Base-by-base conservation (phyloP, 2,888 invertebrate genomes). In the Nomada hirtipes region DNA sequence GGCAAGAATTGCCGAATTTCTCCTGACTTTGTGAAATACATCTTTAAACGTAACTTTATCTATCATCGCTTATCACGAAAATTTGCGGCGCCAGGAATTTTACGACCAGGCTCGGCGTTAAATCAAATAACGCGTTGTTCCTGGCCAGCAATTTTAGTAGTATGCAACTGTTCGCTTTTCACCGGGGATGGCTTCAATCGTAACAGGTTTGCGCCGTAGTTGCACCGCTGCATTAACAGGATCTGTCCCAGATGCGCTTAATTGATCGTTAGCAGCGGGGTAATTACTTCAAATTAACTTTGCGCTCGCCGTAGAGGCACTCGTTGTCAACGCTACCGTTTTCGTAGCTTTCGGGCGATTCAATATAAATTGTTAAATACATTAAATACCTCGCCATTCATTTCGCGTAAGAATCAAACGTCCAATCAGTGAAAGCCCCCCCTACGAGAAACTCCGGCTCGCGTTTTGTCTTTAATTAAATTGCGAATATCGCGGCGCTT, bases 201-300 rank as follows among this genome's bases (percentile, higher is more conserved):
- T 36, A 63, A 60, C 60, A 50, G 61, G 47, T 55, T 55, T 23
- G 20, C 26, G 42, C 47, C 60, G 44, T 57, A 65, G 76, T 26
- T 47, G 76, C 69, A 23, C 64, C 69, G 64, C 67, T 77, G 72
- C 67, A 78, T 83, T 84, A 70, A 74, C 82, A 70, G 76, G 76
- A 55, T 72, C 70, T 18, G 44, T 42, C 44, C 71, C 75, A 68
- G 75, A 79, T 72, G 82, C 67, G 55, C 70, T 79, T 79, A 76
- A 76, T 79, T 72, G 72, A 79, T 79, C 78, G 75, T 76, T 79
- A 76, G 67, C 18, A 61, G 20, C 52, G 18, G 20, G 36, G 70
- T 64, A 81, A 74, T 73, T 64, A 55, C 70, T 75, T 68, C 52
- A 50, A 52, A 67, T 69, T 69, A 69, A 68, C 50, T 65, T 77